Evolutionary conservation across 1,140 invertebrate genomes (phyloP).

Genomic region (Bombyx mandarina): DNA sequence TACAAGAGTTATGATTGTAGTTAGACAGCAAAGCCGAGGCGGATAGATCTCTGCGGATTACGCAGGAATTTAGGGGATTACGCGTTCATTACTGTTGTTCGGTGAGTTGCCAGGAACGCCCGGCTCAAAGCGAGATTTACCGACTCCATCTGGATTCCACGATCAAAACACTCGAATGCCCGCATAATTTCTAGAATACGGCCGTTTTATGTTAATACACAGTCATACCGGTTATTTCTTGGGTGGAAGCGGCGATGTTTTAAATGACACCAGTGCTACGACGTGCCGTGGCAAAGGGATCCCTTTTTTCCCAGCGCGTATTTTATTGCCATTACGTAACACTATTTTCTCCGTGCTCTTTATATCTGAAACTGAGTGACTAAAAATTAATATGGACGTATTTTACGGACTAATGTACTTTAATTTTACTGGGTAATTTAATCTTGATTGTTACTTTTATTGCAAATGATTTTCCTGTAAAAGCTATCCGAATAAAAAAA

Average conservation of each 20-base stretch:
- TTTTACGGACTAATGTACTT: no score
- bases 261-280: constrained; percentile 5
- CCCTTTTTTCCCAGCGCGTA: no score
- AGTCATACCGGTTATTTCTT: not conserved
- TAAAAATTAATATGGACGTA: no score
- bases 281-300: no score
- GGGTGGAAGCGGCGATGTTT: constrained; percentile 13
- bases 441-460: no score
- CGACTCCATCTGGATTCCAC: constrained; percentile 16
- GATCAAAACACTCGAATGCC: constrained; percentile 27
- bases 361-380: not conserved
- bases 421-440: no score
- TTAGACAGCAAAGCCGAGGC: constrained; percentile 18
- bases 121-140: constrained; percentile 37
- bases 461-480: no score
- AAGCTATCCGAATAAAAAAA: no score
- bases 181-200: constrained; percentile 25
- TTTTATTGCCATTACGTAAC: not conserved
- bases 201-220: constrained; percentile 33
- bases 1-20: constrained; percentile 7
- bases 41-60: constrained; percentile 30
- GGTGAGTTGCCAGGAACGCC: constrained; percentile 34
- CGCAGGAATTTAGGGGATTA: constrained; percentile 39
- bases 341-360: not conserved
- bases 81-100: constrained; percentile 48